Base-by-base conservation (phyloP, 2,113 vertebrate genomes). In the Bombycilla garrulus region DNA sequence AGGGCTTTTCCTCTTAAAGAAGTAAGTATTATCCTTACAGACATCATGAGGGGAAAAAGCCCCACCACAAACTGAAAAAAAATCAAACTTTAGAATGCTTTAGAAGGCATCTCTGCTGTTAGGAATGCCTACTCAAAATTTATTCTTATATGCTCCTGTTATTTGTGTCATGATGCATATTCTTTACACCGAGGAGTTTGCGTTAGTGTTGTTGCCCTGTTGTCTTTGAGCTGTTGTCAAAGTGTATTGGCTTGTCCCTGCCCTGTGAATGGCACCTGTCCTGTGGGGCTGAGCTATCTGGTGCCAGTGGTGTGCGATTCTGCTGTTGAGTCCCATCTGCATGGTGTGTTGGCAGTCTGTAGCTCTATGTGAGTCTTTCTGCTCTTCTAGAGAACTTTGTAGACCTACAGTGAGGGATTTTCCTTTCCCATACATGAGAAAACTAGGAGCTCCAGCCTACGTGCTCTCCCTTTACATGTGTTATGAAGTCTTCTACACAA, bases 251-350 rank as follows among this genome's bases (percentile, higher is more conserved):
- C 48, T 83, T 57, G n/a, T 83, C 18, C 23, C 54, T 31, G 11
- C 33, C 10, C 51, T 56, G 18, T 38, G 51, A 45, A 18, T 53
- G 18, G n/a, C 76, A 67, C 35, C 40, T 0, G 1, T 48, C 16
- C 78, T 20, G 11, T 0, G 24, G 11, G 16, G 3, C 33, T 2
- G 4, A 22, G 12, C 40, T 58, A 21, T 0, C 12, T 31, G 6
- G 6, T 54, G 64, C 24, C 16, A 9, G 13, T 23, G 26, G 4
- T 50, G 24, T 10, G 33, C n/a, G 22, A 31, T 29, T 36, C 65
- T 9, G 11, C 48, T 64, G 13, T 45, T 0, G 2, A 42, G 42
- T 45, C 29, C 19, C 16, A 24, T 6, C 47, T 84, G 56, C 17
- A 18, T 47, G n/a, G 2, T 61, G 38, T 17, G 15, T 33, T 71